Base-by-base conservation (phyloP, 2,113 vertebrate species). In the Condylura cristata region DNA sequence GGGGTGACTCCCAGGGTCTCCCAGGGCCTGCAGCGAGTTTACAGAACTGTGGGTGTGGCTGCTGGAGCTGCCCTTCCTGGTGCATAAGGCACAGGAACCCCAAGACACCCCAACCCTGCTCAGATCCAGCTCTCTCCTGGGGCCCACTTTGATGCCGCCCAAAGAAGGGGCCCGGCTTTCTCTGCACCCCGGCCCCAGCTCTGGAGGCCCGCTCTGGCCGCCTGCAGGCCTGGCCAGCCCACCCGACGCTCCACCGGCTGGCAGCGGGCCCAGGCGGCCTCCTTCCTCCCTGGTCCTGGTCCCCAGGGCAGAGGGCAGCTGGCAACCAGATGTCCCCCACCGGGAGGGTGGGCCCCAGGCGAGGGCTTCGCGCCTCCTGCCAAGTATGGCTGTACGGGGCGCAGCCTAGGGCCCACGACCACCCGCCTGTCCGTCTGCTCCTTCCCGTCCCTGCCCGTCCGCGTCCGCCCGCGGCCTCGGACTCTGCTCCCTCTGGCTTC, bases 281-380 rank as follows among this genome's bases (percentile, higher is more conserved):
- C 61, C 61, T 76, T 76, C 37, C 16, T 58, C 51, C n/a, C 79
- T 22, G 13, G 84, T 75, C 28, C 91, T 8, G 24, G 56, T 18
- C 17, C 56, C 71, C 60, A 37, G 89, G 87, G 14, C 26, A 70
- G 75, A 84, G 61, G 79, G 66, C 8, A 3, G 37, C 95, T 94
- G 89, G 74, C 5, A 68, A 26, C 65, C 94, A 86, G 86, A 93
- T 92, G 70, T 79, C 34, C 46, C 65, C 28, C 0, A 61, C 56
- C 18, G 2, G 32, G 30, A 34, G 37, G 34, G 0, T 6, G 61
- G 2, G 1, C 32, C 71, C 24, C 0, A 58, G 86, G 37, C 26
- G 24, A 86, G 79, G 94, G 41, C 46, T 18, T 53, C 44, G 86
- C 39, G 30, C 12, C 9, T 28, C 53, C 39, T 18, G 5, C 32